Percentiles rank a stretch among this genome's conserved stretches.
phyloP scores from a whole-genome alignment of 1,140 invertebrate genomes.

The Berghia stephanieae region DNA sequence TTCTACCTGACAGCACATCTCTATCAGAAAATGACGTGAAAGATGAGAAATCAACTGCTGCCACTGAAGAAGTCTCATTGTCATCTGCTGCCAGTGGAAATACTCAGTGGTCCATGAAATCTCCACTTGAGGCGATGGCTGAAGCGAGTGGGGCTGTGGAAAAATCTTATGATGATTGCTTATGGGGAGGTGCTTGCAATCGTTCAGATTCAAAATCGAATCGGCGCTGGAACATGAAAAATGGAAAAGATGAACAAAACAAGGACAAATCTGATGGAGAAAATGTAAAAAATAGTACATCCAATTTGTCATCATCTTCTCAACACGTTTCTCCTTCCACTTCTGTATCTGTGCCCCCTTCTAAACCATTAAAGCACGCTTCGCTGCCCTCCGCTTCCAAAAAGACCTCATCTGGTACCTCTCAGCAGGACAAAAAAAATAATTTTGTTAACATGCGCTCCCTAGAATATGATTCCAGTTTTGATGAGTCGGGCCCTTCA shows the following conservation, averaged over 20 bases:
- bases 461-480: slow-evolving; percentile 31
- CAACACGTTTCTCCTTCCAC: neutral
- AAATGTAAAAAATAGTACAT: neutral
- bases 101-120: too few relatives aligned
- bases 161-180: slow-evolving; percentile 22
- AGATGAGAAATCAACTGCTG: too few relatives aligned
- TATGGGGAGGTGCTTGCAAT: slow-evolving; percentile 32
- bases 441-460: too few relatives aligned
- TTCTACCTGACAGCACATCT: too few relatives aligned
- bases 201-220: slow-evolving; percentile 27
- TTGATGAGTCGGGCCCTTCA: slow-evolving; percentile 13
- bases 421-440: too few relatives aligned
- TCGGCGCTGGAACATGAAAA: slow-evolving; percentile 29
- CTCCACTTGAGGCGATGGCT: slow-evolving; percentile 5
- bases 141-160: slow-evolving; percentile 27
- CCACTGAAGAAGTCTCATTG: too few relatives aligned
- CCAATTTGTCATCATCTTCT: neutral
- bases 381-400: too few relatives aligned
- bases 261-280: neutral
- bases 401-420: too few relatives aligned
- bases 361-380: too few relatives aligned
- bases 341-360: neutral
- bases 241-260: neutral
- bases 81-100: slow-evolving; percentile 7
- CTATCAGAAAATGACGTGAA: too few relatives aligned